phyloP scores from a whole-genome alignment of 2,888 invertebrate species.

The Drosophila flavopinicola region DNA sequence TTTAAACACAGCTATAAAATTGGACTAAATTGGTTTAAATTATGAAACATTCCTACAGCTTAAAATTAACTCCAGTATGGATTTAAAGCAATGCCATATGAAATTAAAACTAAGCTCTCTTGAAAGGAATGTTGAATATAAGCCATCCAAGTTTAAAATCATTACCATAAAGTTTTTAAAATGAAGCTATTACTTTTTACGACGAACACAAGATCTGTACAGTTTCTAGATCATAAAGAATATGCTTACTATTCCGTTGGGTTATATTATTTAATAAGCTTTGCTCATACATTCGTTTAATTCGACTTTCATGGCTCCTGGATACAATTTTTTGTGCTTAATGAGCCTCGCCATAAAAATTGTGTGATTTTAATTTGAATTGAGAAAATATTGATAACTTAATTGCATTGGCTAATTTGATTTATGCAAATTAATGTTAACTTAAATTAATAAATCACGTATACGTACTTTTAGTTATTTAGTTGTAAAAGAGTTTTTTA shows the following conservation, averaged over 20 bases:
- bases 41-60: not conserved
- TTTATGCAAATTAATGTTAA: conserved; percentile 7
- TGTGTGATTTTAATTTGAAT: conserved; percentile 22
- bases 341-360: conserved; percentile 9
- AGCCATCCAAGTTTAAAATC: too few relatives aligned
- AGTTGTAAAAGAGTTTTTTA: conserved; percentile 1
- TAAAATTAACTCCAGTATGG: too few relatives aligned
- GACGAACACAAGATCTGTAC: too few relatives aligned
- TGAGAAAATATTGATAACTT: conserved; percentile 5
- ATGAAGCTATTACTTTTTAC: too few relatives aligned
- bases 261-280: not conserved
- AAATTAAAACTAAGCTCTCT: too few relatives aligned
- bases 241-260: not conserved
- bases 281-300: not conserved
- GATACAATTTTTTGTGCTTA: not conserved
- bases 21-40: too few relatives aligned
- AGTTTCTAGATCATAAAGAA: conserved; percentile 1
- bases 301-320: conserved; percentile 5
- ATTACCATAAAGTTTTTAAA: too few relatives aligned
- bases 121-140: too few relatives aligned
- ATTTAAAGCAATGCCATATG: too few relatives aligned
- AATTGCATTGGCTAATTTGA: conserved; percentile 12
- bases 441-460: conserved; percentile 28
- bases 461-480: conserved; percentile 60
- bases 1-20: too few relatives aligned